A percentile compares a stretch with the other conserved stretches of the same genome.
Conservation (phyloP, 2,888 invertebrate genomes). For the Timandra comae region DNA sequence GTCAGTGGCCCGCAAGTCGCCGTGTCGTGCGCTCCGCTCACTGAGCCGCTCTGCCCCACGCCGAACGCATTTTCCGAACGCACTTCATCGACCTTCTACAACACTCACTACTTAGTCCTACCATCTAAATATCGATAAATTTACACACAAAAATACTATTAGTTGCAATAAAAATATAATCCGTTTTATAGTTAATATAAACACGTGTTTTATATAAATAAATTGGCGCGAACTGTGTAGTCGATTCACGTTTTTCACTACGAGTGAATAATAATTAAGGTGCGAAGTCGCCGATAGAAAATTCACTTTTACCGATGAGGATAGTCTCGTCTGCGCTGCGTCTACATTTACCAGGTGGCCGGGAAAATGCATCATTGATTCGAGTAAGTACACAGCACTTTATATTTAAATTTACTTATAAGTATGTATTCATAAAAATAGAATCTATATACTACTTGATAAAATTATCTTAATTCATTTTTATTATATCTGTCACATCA, state of each 20-base stretch:
- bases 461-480: conserved; percentile 1
- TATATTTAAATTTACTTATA: too few species aligned
- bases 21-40: conserved; percentile 63
- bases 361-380: conserved; percentile 46
- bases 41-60: conserved; percentile 43
- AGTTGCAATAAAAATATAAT: conserved; percentile 23
- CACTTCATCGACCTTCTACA: conserved; percentile 35
- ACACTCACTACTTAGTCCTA: conserved; percentile 17
- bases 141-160: conserved; percentile 21
- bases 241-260: conserved; percentile 64
- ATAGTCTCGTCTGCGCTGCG: conserved; percentile 49
- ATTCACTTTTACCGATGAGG: conserved; percentile 68
- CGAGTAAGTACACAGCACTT: conserved; percentile 47
- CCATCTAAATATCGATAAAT: conserved; percentile 37
- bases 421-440: too few species aligned
- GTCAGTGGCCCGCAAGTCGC: conserved; percentile 68
- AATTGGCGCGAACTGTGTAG: conserved; percentile 62
- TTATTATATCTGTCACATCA: neutral
- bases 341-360: conserved; percentile 33
- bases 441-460: neutral
- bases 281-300: conserved; percentile 46
- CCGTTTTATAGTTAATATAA: conserved; percentile 35
- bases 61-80: conserved; percentile 53
- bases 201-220: conserved; percentile 61
- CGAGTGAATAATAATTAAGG: conserved; percentile 60